Conservation (phyloP, 2,113 vertebrate genomes). For the Capreolus pygargus region DNA sequence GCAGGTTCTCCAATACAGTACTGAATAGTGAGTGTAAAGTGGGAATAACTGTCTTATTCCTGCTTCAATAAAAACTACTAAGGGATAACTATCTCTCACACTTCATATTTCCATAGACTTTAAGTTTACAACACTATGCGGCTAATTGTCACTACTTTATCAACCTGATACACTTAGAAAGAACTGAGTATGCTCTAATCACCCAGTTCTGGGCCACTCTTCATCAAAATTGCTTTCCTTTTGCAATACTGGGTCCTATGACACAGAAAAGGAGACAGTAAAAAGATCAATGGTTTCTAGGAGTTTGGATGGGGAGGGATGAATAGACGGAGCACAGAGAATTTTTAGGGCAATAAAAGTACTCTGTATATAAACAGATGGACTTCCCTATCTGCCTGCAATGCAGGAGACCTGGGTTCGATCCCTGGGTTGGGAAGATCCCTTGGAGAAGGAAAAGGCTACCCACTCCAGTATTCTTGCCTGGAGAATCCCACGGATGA, state of each 20-base stretch:
- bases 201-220: not conserved
- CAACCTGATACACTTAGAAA: not conserved
- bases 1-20: not conserved
- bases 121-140: not conserved
- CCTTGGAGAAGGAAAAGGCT: not conserved
- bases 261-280: not conserved
- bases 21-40: not conserved
- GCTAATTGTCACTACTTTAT: not conserved
- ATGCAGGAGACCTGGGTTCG: accelerated
- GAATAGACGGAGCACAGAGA: not conserved
- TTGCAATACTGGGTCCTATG: not conserved
- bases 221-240: not conserved
- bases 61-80: not conserved
- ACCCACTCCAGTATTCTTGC: not conserved
- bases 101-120: not conserved
- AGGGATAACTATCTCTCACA: not conserved
- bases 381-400: not conserved
- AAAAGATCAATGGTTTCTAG: not conserved
- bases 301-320: not conserved
- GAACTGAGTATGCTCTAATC: not conserved
- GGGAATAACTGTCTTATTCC: not conserved
- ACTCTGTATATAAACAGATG: not conserved
- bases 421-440: not conserved
- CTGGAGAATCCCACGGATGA: not conserved
- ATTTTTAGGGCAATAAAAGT: not conserved